These are phyloP conservation scores for Drosophila nigrodunni DNA, from an alignment of 1,140 invertebrate genomes.

Conservation along the genomic window DNA sequence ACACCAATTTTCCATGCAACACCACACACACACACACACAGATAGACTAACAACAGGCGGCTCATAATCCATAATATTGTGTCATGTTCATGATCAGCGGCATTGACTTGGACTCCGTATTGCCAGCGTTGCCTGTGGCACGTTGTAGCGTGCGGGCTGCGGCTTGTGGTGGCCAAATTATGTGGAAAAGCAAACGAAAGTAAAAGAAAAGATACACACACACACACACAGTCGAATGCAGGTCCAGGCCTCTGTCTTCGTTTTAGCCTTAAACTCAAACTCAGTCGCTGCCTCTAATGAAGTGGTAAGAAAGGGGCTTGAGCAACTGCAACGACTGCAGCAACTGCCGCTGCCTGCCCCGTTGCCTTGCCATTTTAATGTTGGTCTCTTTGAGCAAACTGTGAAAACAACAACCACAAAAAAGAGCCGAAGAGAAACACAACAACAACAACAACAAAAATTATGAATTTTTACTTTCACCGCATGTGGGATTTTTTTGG, in stretches of 20 bases:
- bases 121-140: constrained; percentile 23
- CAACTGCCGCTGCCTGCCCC: constrained; percentile 40
- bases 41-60: constrained; percentile 36
- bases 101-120: constrained; percentile 35
- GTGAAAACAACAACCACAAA: constrained; percentile 44
- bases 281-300: constrained; percentile 60
- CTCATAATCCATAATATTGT: constrained; percentile 83
- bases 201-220: constrained; percentile 58
- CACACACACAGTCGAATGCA: constrained; percentile 4
- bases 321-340: constrained; percentile 7
- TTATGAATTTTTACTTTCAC: constrained; percentile 85
- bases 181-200: constrained; percentile 78
- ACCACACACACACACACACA: constrained; percentile 22
- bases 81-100: constrained; percentile 80
- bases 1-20: constrained; percentile 62
- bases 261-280: constrained; percentile 1
- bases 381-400: constrained; percentile 69
- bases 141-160: not conserved
- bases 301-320: constrained; percentile 64
- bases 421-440: not conserved
- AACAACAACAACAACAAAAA: constrained; percentile 47
- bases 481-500: constrained; percentile 70
- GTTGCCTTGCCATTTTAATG: constrained; percentile 74
- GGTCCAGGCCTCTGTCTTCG: not conserved
- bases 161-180: constrained; percentile 68